Evolutionary conservation across 35 echinoderm and acorn worm genomes (phyloP).

Genomic region (Patiria miniata): DNA sequence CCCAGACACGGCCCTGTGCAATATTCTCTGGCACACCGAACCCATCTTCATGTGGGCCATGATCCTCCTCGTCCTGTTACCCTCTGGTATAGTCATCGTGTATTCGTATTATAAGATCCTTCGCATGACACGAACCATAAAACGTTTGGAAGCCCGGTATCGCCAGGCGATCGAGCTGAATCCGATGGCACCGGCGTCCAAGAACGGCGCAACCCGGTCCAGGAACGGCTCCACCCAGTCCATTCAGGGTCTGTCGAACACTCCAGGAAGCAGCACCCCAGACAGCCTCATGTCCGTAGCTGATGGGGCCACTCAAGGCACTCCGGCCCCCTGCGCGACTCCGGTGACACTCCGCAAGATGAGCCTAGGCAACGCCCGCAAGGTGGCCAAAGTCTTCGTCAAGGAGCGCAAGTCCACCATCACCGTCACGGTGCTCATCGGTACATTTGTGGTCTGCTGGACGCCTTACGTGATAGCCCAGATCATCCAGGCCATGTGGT

Average conservation of each 20-base stretch:
- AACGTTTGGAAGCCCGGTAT: not conserved
- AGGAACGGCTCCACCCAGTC: not conserved
- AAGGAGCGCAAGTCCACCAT: not conserved
- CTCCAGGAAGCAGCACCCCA: not conserved
- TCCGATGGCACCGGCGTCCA: not conserved
- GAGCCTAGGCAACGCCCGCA: not conserved
- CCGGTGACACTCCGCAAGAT: not conserved
- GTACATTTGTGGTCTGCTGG: conserved; percentile 24
- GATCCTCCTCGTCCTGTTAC: not conserved
- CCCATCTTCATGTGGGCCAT: conserved; percentile 13
- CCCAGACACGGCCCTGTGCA: conserved; percentile 6
- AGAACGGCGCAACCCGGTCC: not conserved
- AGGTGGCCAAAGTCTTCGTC: conserved; percentile 13
- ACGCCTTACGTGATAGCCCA: not conserved
- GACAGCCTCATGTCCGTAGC: not conserved
- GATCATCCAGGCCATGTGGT: not conserved
- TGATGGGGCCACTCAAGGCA: not conserved
- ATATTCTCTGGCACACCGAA: not conserved
- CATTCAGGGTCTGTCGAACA: not conserved
- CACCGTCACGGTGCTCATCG: conserved; percentile 19
- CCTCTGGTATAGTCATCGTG: not conserved
- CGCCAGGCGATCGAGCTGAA: not conserved
- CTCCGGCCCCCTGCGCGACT: not conserved
- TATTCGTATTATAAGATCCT: conserved; percentile 15
- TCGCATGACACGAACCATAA: not conserved